phyloP scores from a whole-genome alignment of 2,113 vertebrate species.

The Panthera leo region DNA sequence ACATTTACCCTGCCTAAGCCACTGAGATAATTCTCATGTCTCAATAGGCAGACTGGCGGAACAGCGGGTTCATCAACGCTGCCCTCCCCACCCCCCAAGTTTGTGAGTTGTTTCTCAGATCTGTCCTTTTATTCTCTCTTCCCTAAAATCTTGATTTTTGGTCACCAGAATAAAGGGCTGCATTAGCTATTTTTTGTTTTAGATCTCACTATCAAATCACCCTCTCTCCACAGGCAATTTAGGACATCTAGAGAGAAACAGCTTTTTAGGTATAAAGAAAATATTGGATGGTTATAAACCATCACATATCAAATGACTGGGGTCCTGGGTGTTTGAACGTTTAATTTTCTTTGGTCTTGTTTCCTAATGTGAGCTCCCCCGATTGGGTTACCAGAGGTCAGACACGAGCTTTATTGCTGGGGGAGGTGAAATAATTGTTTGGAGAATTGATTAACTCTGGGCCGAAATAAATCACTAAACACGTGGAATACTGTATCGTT shows the following conservation, averaged over 20 bases:
- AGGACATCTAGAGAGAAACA: conserved; percentile 17
- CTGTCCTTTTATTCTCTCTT: conserved; percentile 31
- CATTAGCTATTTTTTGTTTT: conserved; percentile 52
- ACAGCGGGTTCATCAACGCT: not conserved
- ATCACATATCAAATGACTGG: not conserved
- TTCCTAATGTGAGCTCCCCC: not conserved
- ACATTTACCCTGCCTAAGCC: conserved; percentile 45
- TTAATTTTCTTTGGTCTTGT: not conserved
- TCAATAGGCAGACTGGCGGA: conserved; percentile 8
- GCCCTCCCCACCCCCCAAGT: not conserved
- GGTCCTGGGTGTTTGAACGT: not conserved
- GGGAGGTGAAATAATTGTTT: not conserved
- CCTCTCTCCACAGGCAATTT: not conserved
- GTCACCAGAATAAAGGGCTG: not conserved
- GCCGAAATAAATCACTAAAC: not conserved
- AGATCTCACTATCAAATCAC: not conserved
- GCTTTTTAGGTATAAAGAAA: conserved; percentile 18
- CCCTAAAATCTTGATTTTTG: conserved; percentile 42
- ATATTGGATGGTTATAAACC: not conserved
- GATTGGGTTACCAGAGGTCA: not conserved
- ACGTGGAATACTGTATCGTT: not conserved
- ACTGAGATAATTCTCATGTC: conserved; percentile 65
- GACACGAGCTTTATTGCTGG: not conserved
- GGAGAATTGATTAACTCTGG: not conserved
- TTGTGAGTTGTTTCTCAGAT: not conserved